phyloP scores from a whole-genome alignment of 1,140 invertebrate species.

The Philopotamus ludificatus region DNA sequence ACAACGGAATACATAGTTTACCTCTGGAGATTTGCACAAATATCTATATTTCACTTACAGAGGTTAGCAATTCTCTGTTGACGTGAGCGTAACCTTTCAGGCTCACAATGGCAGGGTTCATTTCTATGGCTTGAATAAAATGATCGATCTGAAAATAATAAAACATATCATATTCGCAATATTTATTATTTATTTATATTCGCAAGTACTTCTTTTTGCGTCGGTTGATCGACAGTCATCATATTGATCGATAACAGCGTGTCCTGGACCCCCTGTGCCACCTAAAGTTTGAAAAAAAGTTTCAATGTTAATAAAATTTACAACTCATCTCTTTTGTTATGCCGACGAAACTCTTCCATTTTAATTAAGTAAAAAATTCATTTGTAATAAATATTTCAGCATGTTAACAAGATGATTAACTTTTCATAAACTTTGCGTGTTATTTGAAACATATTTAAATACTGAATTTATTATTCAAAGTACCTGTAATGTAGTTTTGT shows the following conservation, averaged over 20 bases:
- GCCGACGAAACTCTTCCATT: too few relatives aligned
- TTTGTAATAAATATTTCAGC: too few relatives aligned
- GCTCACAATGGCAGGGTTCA: slow-evolving; percentile 64
- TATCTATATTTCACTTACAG: slow-evolving; percentile 49
- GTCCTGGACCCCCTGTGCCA: slow-evolving; percentile 58
- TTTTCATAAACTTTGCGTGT: too few relatives aligned
- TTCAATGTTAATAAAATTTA: too few relatives aligned
- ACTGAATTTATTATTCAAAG: too few relatives aligned
- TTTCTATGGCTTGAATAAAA: slow-evolving; percentile 62
- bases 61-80: slow-evolving; percentile 59
- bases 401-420: too few relatives aligned
- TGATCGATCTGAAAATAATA: slow-evolving; percentile 56
- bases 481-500: slow-evolving; percentile 59
- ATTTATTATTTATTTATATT: background rate
- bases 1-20: too few relatives aligned
- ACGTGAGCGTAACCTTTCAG: slow-evolving; percentile 61
- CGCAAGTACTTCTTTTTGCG: slow-evolving; percentile 56
- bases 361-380: too few relatives aligned
- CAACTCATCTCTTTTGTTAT: too few relatives aligned
- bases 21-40: background rate
- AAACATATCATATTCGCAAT: slow-evolving; percentile 7
- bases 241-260: slow-evolving; percentile 58
- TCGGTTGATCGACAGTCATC: slow-evolving; percentile 53
- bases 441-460: too few relatives aligned
- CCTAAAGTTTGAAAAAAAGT: slow-evolving; percentile 43